These are phyloP conservation scores for Pogonomyrmex barbatus DNA, from an alignment of 1,140 invertebrate genomes.

Conservation along the genomic window DNA sequence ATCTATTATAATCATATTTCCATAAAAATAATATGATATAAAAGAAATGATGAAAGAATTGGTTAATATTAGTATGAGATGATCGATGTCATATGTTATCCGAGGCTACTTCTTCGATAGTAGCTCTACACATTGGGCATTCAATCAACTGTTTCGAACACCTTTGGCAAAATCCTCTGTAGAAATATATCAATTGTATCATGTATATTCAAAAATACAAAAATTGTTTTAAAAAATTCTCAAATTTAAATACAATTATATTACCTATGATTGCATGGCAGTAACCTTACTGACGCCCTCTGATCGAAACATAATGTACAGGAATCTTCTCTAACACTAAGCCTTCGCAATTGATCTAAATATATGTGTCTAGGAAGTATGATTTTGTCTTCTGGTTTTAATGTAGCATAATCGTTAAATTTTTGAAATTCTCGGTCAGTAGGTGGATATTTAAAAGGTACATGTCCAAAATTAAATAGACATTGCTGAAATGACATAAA, in stretches of 20 bases:
- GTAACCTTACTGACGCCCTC: slow-evolving; percentile 90
- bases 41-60: slow-evolving; percentile 71
- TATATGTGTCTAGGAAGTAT: slow-evolving; percentile 91
- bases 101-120: slow-evolving; percentile 82
- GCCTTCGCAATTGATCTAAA: slow-evolving; percentile 90
- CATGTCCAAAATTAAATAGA: slow-evolving; percentile 96
- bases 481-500: slow-evolving; percentile 99
- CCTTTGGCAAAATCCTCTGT: slow-evolving; percentile 93
- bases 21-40: slow-evolving; percentile 64
- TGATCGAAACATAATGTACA: slow-evolving; percentile 96
- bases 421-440: slow-evolving; percentile 88
- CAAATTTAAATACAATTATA: slow-evolving; percentile 45
- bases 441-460: slow-evolving; percentile 93
- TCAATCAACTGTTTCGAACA: slow-evolving; percentile 92
- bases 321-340: slow-evolving; percentile 93
- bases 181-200: slow-evolving; percentile 77
- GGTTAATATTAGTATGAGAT: slow-evolving; percentile 63
- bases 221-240: background rate
- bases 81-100: slow-evolving; percentile 84
- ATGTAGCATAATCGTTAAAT: slow-evolving; percentile 92
- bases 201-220: background rate
- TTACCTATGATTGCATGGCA: slow-evolving; percentile 94
- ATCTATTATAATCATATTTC: slow-evolving; percentile 30
- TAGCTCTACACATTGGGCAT: slow-evolving; percentile 95
- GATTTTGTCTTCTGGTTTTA: slow-evolving; percentile 91